Conservation (phyloP, 2,888 invertebrate species). For the Chydorus sphaericus region DNA sequence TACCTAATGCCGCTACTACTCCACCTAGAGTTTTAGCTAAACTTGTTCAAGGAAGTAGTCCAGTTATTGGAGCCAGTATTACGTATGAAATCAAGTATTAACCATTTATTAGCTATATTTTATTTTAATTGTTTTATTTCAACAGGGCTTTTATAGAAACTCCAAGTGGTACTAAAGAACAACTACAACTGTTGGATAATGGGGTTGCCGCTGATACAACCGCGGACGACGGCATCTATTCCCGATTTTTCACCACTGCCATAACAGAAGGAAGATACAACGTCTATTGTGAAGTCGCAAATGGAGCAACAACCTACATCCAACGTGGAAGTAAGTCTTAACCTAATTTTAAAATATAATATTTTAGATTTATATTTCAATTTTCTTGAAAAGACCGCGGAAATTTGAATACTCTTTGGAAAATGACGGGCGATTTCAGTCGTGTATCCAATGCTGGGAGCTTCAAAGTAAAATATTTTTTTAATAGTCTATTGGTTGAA, state of each 20-base stretch:
- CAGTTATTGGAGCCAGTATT: slow-evolving; percentile 16
- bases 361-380: no score
- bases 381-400: no score
- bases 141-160: slow-evolving; percentile 10
- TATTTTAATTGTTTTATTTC: no score
- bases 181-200: slow-evolving; percentile 13
- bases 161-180: not conserved
- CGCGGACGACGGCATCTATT: slow-evolving; percentile 17
- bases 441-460: not conserved
- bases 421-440: not conserved
- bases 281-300: slow-evolving; percentile 15
- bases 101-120: no score
- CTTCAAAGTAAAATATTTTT: no score
- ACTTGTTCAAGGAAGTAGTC: slow-evolving; percentile 15
- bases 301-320: slow-evolving; percentile 11
- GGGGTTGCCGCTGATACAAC: slow-evolving; percentile 16
- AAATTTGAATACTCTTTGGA: no score
- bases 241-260: slow-evolving; percentile 13
- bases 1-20: not conserved
- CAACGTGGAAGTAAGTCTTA: no score
- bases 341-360: no score
- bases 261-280: slow-evolving; percentile 9
- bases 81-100: no score
- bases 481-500: no score
- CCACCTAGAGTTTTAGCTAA: slow-evolving; percentile 2